These are phyloP conservation scores for Subanguina moxae DNA, from an alignment of 1,140 invertebrate species.

Conservation along the genomic window DNA sequence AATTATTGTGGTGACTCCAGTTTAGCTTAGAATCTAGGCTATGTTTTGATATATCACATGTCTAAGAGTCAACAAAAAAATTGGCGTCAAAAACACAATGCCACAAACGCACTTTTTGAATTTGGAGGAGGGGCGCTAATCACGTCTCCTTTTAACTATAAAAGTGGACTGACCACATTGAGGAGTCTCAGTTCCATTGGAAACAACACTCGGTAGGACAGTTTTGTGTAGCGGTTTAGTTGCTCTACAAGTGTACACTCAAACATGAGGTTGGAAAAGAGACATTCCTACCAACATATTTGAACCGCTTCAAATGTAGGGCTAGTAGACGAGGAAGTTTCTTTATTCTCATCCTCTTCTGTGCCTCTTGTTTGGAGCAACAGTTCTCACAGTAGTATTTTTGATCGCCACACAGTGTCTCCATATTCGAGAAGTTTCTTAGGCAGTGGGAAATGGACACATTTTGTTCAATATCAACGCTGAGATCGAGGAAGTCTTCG, in stretches of 20 bases:
- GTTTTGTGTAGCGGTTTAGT: slow-evolving; percentile 94
- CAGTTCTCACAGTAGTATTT: slow-evolving; percentile 99
- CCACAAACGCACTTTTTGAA: no score
- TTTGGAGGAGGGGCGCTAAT: no score
- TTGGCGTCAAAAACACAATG: no score
- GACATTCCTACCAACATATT: slow-evolving; percentile 68
- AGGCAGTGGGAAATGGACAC: slow-evolving; percentile 97
- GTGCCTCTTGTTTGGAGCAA: slow-evolving; percentile 96
- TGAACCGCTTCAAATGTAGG: slow-evolving; percentile 94
- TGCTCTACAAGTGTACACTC: slow-evolving; percentile 71
- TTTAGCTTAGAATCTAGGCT: no score
- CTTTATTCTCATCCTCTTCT: slow-evolving; percentile 89
- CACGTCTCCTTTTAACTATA: neutral
- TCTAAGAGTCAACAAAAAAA: no score
- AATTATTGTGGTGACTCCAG: no score
- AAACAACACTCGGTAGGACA: slow-evolving; percentile 96
- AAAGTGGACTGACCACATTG: slow-evolving; percentile 75
- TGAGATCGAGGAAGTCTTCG: slow-evolving; percentile 97
- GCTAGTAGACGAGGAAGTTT: slow-evolving; percentile 95
- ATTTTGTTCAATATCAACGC: slow-evolving; percentile 98
- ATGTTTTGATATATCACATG: no score
- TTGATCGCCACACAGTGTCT: slow-evolving; percentile 97
- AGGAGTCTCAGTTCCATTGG: slow-evolving; percentile 92
- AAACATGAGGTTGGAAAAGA: no score
- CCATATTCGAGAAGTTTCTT: slow-evolving; percentile 78